Evolutionary conservation across 92 coral and sea anemone genomes (phyloP), one percentile per base, ranked within the genome.

Genomic region (Zoanthus gigantus): DNA sequence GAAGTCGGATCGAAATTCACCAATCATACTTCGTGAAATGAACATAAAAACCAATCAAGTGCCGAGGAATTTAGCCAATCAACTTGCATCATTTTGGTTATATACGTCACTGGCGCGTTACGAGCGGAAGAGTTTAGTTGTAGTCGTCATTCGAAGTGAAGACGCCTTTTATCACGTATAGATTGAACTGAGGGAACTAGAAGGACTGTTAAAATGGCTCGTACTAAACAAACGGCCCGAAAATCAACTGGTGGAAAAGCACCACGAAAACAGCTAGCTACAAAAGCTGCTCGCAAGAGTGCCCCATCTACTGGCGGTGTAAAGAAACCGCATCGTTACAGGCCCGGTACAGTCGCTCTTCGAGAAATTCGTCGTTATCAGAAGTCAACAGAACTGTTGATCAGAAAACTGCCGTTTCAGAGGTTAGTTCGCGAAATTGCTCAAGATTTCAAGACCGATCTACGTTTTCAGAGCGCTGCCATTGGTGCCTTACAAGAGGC

Each of bases 351-450:
- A 74, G 99, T 97, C 89, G 99, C 99, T 88, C 96, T 97, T 84
- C 95, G 99, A 89, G 99, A 97, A 93, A 97, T 97, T 83, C 99
- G 99, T 94, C 98, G 99, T 90, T 97, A 97, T 84, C 99, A 97
- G 90, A 97, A 97, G 88, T 97, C 99, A 50, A 97, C 99, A 31
- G 99, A 97, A 92, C 83, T 97, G 93, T 95, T 97, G 94, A 97
- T 97, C 93, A 93, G 99, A 76, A 96, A 96, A 83, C 95, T 96
- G 68, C 99, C 99, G 13, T 96, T 96, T 91, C 99, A 96, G 92
- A 98, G 99, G 81, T 92, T 97, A 74, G 99, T 97, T 29, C 93
- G 99, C 85, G 99, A 97, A 90, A 97, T 97, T 77, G 99, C 99
- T 78, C 99, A 97, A 84, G 99, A 97, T 87, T 97, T 97, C 93